Evolutionary conservation across 1,140 invertebrate species (phyloP), one percentile per base, ranked within the genome.

Genomic region (Meteorus sp.): DNA sequence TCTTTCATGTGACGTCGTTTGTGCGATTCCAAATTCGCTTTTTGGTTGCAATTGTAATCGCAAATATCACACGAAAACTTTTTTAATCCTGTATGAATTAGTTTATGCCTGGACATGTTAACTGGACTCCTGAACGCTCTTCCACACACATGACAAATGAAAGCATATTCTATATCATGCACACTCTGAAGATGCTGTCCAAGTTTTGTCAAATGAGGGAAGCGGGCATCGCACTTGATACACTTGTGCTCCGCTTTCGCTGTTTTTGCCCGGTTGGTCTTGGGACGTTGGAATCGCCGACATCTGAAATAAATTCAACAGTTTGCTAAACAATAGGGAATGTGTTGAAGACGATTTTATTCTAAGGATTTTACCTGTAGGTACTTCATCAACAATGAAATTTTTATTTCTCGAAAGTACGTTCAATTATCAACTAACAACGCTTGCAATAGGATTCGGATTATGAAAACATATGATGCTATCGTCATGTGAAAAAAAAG

Each of bases 41-140:
- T 72, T 43, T 79, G 77, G 23, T 74, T 73, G 15, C 76, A 75
- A 15, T 60, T 58, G 43, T 76, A 77, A n/a, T 80, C 80, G 69
- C 84, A 86, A 50, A 85, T 68, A 57, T 85, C 83, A 67, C 85
- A 86, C 53, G 84, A 72, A 68, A 83, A 88, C 22, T 84, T 84
- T 69, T 89, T 90, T 62, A 88, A 83, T 51, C 87, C 86, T 0
- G 84, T 84, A 75, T 85, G 86, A 7, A 80, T 81, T 6, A 79
- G 55, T 43, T 81, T 74, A 62, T 83, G 82, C 31, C 81, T 76
- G 13, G 78, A 74, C 52, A 83, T 78, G 27, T 81, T 71, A 71
- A 81, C 75, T 69, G 69, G 85, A 77, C 50, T 83, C 54, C 56
- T 75, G 64, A 83, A 83, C 0, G 71, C 72, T 55, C 81, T 78